Evolutionary conservation across 2,113 vertebrate genomes (phyloP), one percentile per base, ranked within the genome.

Genomic region (Nanorana parkeri): DNA sequence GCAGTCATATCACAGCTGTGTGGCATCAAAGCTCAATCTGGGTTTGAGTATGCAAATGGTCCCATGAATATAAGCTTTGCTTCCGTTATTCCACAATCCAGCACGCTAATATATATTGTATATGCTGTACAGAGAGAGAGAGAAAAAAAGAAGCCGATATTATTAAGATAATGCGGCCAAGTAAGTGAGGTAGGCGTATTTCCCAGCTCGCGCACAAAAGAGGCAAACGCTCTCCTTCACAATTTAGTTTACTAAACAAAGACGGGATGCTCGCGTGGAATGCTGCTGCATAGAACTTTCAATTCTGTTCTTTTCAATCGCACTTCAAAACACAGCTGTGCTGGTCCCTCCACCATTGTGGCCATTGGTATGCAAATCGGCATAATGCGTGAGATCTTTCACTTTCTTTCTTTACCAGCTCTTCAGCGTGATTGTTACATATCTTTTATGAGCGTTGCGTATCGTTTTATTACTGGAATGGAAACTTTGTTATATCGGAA

Each of bases 361-460:
- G 64, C 47, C 80, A 83, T 76, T 83, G 63, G 80, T 56, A 83
- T 83, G 80, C 71, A 83, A 83, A 83, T 83, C 52, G n/a, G 63
- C 55, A 66, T 66, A 55, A 83, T 83, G 72, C 54, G 76, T 83
- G 80, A 83, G 73, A 83, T 83, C 58, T 83, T 76, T 68, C 61
- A 75, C 69, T 74, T 51, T 81, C 61, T 74, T 83, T 76, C 72
- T 68, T 83, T 47, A 76, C 41, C 60, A 67, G 63, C 80, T 83
- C 52, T 67, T 83, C 64, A 20, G 21, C 63, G 20, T 26, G 63
- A 83, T 83, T 83, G 85, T 88, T 88, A 85, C 63, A 89, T 89
- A 88, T 87, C 84, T 88, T 87, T 89, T 90, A 76, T 21, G 17
- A 36, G 54, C 80, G 24, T 4, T 64, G n/a, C 24, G 32, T 75